Percentiles rank a stretch among this genome's conserved stretches.
Conservation (phyloP, 2,888 invertebrate genomes). For the Lacanobia wlatinum region DNA sequence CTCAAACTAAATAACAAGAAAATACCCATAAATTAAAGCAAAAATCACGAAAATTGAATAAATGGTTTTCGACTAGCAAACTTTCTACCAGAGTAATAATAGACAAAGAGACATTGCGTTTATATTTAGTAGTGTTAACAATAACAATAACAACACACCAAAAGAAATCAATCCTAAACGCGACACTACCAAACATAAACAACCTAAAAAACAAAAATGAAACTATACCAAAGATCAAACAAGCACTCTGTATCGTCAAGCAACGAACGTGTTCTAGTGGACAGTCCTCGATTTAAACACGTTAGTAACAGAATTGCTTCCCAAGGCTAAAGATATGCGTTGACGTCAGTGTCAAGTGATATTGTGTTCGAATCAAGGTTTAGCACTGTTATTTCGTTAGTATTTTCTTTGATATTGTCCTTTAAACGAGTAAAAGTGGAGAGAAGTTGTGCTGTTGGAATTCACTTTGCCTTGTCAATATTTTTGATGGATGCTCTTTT, state of each 20-base stretch:
- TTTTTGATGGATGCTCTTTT: neutral
- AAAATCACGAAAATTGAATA: too few species aligned
- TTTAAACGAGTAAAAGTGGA: neutral
- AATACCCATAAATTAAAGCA: too few species aligned
- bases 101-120: neutral
- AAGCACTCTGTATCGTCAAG: slow-evolving; percentile 63
- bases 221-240: slow-evolving; percentile 22
- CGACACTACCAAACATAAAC: slow-evolving; percentile 1
- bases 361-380: slow-evolving; percentile 29
- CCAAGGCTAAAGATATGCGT: slow-evolving; percentile 51
- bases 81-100: neutral
- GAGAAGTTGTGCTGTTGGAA: neutral
- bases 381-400: slow-evolving; percentile 1
- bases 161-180: neutral
- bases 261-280: slow-evolving; percentile 78
- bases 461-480: neutral
- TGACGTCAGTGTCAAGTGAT: slow-evolving; percentile 46
- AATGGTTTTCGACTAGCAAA: too few species aligned
- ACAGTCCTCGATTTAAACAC: slow-evolving; percentile 56
- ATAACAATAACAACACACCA: neutral
- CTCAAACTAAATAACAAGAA: too few species aligned
- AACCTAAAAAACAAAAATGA: slow-evolving; percentile 2
- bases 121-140: neutral
- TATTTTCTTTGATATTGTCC: slow-evolving; percentile 1
- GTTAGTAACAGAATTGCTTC: slow-evolving; percentile 45